Base-by-base conservation (phyloP, 1,140 invertebrate genomes). In the Ectropis grisescens region DNA sequence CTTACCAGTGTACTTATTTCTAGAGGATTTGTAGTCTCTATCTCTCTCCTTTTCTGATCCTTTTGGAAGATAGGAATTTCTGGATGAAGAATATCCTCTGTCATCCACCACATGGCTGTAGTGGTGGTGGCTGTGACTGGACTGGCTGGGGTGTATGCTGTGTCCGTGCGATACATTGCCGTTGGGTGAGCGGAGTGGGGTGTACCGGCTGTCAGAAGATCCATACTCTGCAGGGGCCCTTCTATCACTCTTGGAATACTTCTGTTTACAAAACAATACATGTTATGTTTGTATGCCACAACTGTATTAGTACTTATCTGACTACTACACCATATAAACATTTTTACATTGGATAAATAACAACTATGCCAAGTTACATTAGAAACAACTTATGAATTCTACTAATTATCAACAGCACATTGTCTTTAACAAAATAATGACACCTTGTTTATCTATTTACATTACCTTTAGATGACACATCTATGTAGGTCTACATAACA, bases 21-120 rank as follows among this genome's bases (percentile, higher is more conserved):
- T 91, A 84, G 88, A 89, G 83, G 88, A 86, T 85, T 92, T 94
- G 81, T 92, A 93, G 86, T 93, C 90, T 92, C 88, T 90, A 86
- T 94, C 93, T 89, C 93, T 93, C 89, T 94, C 92, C 88, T 93
- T 93, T 83, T 93, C 89, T 49, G 89, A 86, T 79, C 88, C 85
- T 84, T 91, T 90, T 59, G 93, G 89, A 75, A 92, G 76, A 85
- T 92, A 91, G 82, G 91, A 87, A 74, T 83, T 84, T 83, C 93
- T 93, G 69, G 90, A 88, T 58, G 68, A 56, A 31, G 62, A 36
- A 59, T 82, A 78, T 64, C 65, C 64, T 57, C 68, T 57, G 29
- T 78, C 87, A 79, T 93, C 92, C 46, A 86, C 85, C 71, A 89
- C 85, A 52, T 91, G 89, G 53, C 87, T 83, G 59, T 92, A 88